Conservation (phyloP, 2,888 invertebrate species). For the Parascotia fuliginaria region DNA sequence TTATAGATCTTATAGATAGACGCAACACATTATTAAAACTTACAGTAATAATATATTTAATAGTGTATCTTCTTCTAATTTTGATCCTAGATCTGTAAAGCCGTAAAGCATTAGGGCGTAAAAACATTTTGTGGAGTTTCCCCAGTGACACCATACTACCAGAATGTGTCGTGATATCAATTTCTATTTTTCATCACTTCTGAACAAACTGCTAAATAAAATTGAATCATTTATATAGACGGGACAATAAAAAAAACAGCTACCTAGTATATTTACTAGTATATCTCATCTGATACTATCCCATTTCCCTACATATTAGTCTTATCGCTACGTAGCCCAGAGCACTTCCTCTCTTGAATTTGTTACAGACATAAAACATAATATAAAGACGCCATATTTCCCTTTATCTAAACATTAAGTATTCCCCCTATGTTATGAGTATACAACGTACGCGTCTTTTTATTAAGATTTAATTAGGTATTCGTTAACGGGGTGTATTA, state of each 20-base stretch:
- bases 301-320: constrained; percentile 56
- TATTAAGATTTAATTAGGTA: constrained; percentile 79
- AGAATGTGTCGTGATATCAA: too few relatives aligned
- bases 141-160: too few relatives aligned
- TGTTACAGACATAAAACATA: constrained; percentile 37
- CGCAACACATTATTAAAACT: too few relatives aligned
- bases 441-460: constrained; percentile 52
- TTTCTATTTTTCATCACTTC: too few relatives aligned
- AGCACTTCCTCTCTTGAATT: constrained; percentile 45
- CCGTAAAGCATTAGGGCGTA: too few relatives aligned
- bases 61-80: too few relatives aligned
- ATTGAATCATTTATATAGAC: too few relatives aligned
- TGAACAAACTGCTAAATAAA: too few relatives aligned
- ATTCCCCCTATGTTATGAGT: constrained; percentile 53
- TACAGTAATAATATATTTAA: too few relatives aligned
- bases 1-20: constrained; percentile 56
- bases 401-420: constrained; percentile 43
- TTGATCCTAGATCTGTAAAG: too few relatives aligned
- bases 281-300: constrained; percentile 56
- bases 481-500: constrained; percentile 57
- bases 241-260: too few relatives aligned
- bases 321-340: constrained; percentile 45
- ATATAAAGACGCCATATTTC: constrained; percentile 41
- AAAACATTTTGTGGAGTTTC: too few relatives aligned
- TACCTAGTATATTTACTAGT: constrained; percentile 66